phyloP scores from a whole-genome alignment of 2,888 invertebrate species.

The Lasioglossum malachurum region DNA sequence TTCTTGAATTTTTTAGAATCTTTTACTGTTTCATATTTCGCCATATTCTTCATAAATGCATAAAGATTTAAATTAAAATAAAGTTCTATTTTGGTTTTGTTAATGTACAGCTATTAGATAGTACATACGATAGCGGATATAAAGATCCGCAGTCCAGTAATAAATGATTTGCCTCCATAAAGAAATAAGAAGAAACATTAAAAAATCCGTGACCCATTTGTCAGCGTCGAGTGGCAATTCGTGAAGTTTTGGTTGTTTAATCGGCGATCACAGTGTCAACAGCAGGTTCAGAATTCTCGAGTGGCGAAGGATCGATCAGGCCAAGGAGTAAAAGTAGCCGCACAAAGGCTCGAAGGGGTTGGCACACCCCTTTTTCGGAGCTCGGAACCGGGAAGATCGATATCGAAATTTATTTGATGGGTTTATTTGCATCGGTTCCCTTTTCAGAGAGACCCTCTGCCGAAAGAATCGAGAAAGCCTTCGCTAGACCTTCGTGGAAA shows the following conservation, averaged over 20 bases:
- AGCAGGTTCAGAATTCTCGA: conserved; percentile 1
- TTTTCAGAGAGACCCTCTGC: conserved; percentile 27
- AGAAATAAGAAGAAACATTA: background rate
- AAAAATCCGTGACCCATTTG: background rate
- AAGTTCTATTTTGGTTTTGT: no score
- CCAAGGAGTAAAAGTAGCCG: background rate
- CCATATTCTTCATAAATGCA: no score
- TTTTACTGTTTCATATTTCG: no score
- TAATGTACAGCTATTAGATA: no score
- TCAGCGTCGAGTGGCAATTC: background rate
- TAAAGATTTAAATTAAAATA: no score
- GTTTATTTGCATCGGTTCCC: conserved; percentile 81
- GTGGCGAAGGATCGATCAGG: background rate
- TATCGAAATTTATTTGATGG: conserved; percentile 84
- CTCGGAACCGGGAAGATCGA: conserved; percentile 74
- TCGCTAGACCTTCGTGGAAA: conserved; percentile 76
- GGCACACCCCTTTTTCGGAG: conserved; percentile 25
- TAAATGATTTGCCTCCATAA: no score
- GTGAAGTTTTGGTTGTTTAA: background rate
- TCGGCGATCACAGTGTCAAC: conserved; percentile 6
- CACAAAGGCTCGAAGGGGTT: conserved; percentile 8
- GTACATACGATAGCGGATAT: no score
- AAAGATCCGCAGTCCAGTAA: no score
- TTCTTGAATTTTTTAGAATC: no score
- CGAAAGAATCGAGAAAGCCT: conserved; percentile 67